phyloP scores from a whole-genome alignment of 2,797 vertebrate genomes.

The Enoplosus armatus region DNA sequence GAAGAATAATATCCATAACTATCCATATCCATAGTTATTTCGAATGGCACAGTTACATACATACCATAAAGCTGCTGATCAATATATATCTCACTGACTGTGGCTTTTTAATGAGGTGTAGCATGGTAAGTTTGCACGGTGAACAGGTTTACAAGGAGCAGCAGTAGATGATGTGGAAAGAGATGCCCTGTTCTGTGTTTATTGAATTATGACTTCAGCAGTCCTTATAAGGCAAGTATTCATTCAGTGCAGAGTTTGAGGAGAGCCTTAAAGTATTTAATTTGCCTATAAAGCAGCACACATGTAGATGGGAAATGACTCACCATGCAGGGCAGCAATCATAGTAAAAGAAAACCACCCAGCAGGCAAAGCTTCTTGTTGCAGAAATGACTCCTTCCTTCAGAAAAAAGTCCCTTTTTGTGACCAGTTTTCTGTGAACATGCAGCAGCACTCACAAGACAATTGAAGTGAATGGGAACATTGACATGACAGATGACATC shows the following conservation, averaged over 20 bases:
- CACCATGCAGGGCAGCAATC: slow-evolving; percentile 4
- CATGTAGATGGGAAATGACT: slow-evolving; percentile 24
- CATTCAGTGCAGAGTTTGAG: slow-evolving; percentile 9
- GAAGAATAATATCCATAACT: background rate
- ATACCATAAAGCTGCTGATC: slow-evolving; percentile 21
- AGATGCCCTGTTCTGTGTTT: slow-evolving; percentile 22
- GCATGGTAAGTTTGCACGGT: slow-evolving; percentile 22
- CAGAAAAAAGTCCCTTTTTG: background rate
- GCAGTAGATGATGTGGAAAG: slow-evolving; percentile 7
- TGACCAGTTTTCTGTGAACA: background rate
- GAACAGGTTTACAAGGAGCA: slow-evolving; percentile 26
- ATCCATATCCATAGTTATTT: background rate
- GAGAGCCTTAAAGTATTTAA: slow-evolving; percentile 21
- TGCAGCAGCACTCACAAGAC: background rate
- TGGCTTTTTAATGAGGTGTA: slow-evolving; percentile 1
- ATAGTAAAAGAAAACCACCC: slow-evolving; percentile 4
- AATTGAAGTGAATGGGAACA: background rate
- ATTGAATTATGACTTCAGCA: slow-evolving; percentile 16
- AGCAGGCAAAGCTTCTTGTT: background rate
- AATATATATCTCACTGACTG: background rate
- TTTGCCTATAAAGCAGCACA: slow-evolving; percentile 24
- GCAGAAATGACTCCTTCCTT: background rate
- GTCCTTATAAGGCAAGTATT: slow-evolving; percentile 23
- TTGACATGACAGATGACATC: background rate
- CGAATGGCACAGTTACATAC: background rate